Percentiles rank a stretch among this genome's conserved stretches.
Conservation (phyloP, 1,140 invertebrate species). For the Thalassaphorura encarpata region DNA sequence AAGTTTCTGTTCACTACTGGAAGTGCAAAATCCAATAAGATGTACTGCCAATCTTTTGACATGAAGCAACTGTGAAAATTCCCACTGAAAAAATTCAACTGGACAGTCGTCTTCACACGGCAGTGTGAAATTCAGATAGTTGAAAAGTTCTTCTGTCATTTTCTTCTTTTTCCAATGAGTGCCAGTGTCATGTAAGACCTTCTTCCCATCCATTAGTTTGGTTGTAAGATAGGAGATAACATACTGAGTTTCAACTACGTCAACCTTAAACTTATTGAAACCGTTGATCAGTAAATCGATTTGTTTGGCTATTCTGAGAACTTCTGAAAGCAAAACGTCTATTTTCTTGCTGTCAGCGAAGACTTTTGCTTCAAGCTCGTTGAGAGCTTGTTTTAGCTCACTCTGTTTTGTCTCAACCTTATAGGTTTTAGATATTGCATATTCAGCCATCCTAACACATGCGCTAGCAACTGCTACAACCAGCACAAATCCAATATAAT, state of each 20-base stretch:
- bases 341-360: no score
- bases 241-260: constrained; percentile 1
- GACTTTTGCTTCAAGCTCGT: constrained; percentile 10
- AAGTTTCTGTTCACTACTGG: background rate
- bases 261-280: background rate
- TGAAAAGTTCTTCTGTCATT: constrained; percentile 1
- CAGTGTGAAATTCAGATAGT: constrained; percentile 4
- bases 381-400: constrained; percentile 4
- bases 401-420: background rate
- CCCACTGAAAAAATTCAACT: background rate
- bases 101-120: constrained; percentile 6
- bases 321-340: no score
- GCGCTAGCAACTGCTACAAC: constrained; percentile 4
- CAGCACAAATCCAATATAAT: background rate
- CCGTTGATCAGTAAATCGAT: background rate
- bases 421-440: background rate
- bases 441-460: constrained; percentile 8
- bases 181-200: constrained; percentile 1
- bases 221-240: constrained; percentile 5
- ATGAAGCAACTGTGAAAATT: constrained; percentile 3
- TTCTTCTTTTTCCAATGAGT: background rate
- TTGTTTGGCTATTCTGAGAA: background rate
- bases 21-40: background rate
- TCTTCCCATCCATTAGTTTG: constrained; percentile 3
- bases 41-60: background rate